These are phyloP conservation scores for Ptilonorhynchus violaceus DNA, from an alignment of 2,113 vertebrate species.

Conservation along the genomic window DNA sequence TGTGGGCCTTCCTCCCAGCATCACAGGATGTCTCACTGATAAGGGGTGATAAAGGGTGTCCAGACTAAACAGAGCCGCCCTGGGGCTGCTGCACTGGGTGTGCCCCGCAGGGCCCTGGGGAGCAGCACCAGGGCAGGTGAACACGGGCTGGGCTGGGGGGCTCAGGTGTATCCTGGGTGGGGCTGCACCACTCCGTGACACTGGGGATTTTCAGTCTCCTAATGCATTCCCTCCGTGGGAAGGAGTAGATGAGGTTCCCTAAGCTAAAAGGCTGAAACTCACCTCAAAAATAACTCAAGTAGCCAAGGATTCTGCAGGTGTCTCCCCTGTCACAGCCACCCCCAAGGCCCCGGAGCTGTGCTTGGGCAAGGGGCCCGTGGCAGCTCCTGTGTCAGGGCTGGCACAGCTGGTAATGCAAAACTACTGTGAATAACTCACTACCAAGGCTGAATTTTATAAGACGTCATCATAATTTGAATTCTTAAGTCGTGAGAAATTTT, in stretches of 20 bases:
- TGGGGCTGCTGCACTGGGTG: slow-evolving; percentile 44
- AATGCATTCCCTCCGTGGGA: background rate
- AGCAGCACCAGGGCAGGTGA: background rate
- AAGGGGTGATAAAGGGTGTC: slow-evolving; percentile 71
- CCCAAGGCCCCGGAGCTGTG: background rate
- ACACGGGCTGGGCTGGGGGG: background rate
- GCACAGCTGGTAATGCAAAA: background rate
- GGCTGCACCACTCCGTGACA: background rate
- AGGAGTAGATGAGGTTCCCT: background rate
- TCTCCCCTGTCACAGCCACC: background rate
- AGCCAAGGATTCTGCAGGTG: too few species aligned
- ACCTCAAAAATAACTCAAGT: background rate
- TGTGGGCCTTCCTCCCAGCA: slow-evolving; percentile 70
- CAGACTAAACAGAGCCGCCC: slow-evolving; percentile 79
- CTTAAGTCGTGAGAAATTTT: background rate
- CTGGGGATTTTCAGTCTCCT: background rate
- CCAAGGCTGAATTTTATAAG: background rate
- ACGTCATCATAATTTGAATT: background rate
- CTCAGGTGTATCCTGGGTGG: background rate
- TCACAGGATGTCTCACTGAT: slow-evolving; percentile 73
- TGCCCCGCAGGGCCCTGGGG: background rate
- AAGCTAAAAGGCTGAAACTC: background rate
- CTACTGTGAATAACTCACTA: background rate
- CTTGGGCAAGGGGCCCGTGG: background rate
- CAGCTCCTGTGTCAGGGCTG: background rate